Base-by-base conservation (phyloP, 2,888 invertebrate species). In the Embidobia sp. region DNA sequence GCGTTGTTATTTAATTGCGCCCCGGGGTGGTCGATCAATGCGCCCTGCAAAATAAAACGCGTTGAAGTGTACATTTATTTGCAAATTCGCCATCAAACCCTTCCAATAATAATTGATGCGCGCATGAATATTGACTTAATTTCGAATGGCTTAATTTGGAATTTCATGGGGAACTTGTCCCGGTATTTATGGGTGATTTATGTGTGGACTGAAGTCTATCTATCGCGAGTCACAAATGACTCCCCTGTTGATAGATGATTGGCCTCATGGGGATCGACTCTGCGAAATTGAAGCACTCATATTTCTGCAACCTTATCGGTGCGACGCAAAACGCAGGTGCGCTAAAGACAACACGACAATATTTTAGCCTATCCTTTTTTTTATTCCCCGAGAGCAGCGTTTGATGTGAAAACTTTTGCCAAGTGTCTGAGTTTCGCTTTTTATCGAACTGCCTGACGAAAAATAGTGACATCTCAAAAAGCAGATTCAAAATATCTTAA, bases 161-260 rank as follows among this genome's bases (percentile, higher is more conserved):
- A 55, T 55, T 55, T 35, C 18, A 40, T 35, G 40, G 8, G 27
- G 35, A 22, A 26, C 40, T 8, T 42, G 57, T 59, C 35, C 44
- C 53, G 11, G 22, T 44, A 42, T 64, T 64, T 51, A 33, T 53
- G 33, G 53, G 16, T 66, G 66, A 66, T 66, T 33, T 44, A 66
- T 33, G 49, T 13, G 15, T 15, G 7, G 15, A 33, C 44, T 31
- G 53, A 44, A 53, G 26, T 66, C 66, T 66, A 67, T 46, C 26
- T 66, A 44, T 33, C 40, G 26, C 8, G 13, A 19, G 19, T 64
- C 66, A 42, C 33, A 44, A 55, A 67, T 67, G 46, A 67, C 35
- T 55, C 53, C 19, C 19, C 16, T 18, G 55, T 53, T 67, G 66
- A 67, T 67, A 8, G 66, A 67, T 55, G 46, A 67, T 55, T 55